Evolutionary conservation across 1,140 invertebrate species (phyloP).

Genomic region (Armadillidium nasatum): DNA sequence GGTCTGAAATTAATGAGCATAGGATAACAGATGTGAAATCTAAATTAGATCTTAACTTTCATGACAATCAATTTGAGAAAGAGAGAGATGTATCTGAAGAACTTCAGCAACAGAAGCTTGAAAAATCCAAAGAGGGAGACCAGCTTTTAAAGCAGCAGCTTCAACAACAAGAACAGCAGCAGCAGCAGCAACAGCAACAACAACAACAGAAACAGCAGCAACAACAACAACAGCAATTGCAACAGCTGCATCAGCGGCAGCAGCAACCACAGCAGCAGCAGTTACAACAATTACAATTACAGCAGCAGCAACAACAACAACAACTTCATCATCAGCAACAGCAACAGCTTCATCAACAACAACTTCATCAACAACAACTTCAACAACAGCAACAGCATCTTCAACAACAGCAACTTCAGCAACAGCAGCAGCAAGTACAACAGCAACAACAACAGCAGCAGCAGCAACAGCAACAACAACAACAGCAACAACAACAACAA

Average conservation of each 20-base stretch:
- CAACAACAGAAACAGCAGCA: no score
- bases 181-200: constrained; percentile 48
- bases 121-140: background rate
- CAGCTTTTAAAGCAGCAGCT: constrained; percentile 40
- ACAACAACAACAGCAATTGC: no score
- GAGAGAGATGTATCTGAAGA: background rate
- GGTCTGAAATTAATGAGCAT: no score
- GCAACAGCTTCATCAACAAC: constrained; percentile 15
- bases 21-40: no score
- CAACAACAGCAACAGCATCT: constrained; percentile 20
- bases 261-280: constrained; percentile 35
- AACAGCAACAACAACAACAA: background rate
- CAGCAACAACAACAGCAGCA: constrained; percentile 25
- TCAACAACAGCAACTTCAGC: constrained; percentile 7
- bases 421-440: constrained; percentile 14
- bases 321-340: constrained; percentile 20
- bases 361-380: constrained; percentile 20
- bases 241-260: constrained; percentile 38
- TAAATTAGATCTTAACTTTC: no score
- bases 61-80: background rate
- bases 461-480: constrained; percentile 22
- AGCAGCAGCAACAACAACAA: constrained; percentile 31
- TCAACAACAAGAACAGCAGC: constrained; percentile 52
- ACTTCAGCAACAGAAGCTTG: background rate
- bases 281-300: constrained; percentile 30